Conservation (phyloP, 2,797 vertebrate species). For the Yasuhikotakia modesta region DNA sequence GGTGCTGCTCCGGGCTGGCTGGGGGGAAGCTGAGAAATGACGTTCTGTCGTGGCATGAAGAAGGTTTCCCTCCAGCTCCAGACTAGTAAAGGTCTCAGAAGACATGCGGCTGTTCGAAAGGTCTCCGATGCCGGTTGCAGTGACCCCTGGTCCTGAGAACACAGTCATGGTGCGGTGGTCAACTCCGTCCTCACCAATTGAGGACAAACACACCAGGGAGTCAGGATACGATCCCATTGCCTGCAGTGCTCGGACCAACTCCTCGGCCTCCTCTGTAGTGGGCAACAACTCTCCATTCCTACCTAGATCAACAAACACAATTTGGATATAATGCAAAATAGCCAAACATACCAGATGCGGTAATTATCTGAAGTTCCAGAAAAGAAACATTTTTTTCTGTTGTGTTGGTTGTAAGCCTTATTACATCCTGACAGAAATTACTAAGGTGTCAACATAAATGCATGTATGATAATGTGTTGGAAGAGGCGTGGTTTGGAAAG, state of each 20-base stretch:
- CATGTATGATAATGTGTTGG: no score
- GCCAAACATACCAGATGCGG: neutral
- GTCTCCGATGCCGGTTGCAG: constrained; percentile 88
- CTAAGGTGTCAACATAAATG: no score
- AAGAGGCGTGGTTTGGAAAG: no score
- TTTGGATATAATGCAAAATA: constrained; percentile 30
- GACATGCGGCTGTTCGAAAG: constrained; percentile 91
- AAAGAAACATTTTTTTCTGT: no score
- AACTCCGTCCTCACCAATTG: constrained; percentile 93
- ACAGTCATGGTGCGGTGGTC: constrained; percentile 89
- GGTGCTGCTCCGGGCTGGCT: constrained; percentile 76
- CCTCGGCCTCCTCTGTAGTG: constrained; percentile 97
- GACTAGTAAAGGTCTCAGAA: constrained; percentile 89
- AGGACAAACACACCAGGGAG: constrained; percentile 95
- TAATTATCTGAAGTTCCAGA: neutral
- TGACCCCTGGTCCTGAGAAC: constrained; percentile 85
- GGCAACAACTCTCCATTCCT: constrained; percentile 97
- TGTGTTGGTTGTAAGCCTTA: no score
- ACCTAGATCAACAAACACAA: constrained; percentile 74
- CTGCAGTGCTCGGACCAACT: constrained; percentile 95
- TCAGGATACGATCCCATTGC: constrained; percentile 89
- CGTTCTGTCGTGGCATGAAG: constrained; percentile 85
- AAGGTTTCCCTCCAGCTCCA: constrained; percentile 96
- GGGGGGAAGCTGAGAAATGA: constrained; percentile 87
- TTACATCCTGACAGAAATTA: no score